A percentile compares a stretch with the other conserved stretches of the same genome.
Conservation (phyloP, 2,797 vertebrate genomes). For the Pempheris klunzingeri region DNA sequence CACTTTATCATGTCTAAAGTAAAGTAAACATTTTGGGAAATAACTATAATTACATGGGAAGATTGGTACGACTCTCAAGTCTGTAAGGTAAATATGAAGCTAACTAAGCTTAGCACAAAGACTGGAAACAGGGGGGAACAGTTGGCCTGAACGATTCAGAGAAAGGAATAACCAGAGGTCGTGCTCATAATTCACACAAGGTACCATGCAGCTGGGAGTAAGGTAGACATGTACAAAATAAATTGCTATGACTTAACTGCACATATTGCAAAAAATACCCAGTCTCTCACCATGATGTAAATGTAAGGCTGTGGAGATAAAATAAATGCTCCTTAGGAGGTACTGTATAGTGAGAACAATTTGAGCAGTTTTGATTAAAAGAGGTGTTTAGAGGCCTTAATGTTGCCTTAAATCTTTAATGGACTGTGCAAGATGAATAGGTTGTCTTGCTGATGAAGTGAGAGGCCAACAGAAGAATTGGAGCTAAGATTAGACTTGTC, state of each 20-base stretch:
- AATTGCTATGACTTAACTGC: neutral
- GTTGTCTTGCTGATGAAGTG: constrained; percentile 50
- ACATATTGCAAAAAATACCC: neutral
- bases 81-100: neutral
- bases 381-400: constrained; percentile 42
- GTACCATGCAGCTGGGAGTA: neutral
- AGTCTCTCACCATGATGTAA: neutral
- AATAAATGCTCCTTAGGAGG: constrained; percentile 6
- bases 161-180: neutral
- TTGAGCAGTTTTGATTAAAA: constrained; percentile 41
- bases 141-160: no score
- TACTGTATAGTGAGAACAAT: neutral
- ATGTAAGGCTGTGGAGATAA: neutral
- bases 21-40: neutral
- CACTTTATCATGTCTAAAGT: neutral
- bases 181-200: neutral
- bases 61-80: no score
- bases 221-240: neutral
- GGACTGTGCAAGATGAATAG: constrained; percentile 49
- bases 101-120: neutral
- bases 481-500: constrained; percentile 61
- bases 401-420: constrained; percentile 50
- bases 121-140: no score
- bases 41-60: no score
- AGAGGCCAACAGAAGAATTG: constrained; percentile 35